Percentiles rank a stretch among this genome's conserved stretches.
These are phyloP conservation scores for Mustela lutreola DNA, from an alignment of 2,113 vertebrate genomes.

Conservation along the genomic window DNA sequence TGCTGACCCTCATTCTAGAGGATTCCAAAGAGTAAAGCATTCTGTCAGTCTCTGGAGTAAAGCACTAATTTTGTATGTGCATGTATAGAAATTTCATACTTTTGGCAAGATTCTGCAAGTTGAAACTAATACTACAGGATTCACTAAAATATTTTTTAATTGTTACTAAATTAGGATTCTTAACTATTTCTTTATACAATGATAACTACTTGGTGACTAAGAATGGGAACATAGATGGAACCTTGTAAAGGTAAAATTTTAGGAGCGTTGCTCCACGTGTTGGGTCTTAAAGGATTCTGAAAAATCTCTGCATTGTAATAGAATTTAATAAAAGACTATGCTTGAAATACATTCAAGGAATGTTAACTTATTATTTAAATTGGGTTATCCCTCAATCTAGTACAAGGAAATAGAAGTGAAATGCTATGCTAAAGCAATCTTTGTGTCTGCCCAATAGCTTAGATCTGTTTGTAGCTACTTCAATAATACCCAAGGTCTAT, in stretches of 20 bases:
- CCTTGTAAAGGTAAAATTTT: slow-evolving; percentile 47
- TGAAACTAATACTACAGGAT: not conserved
- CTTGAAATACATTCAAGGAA: slow-evolving; percentile 28
- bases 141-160: slow-evolving; percentile 25
- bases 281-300: slow-evolving; percentile 45
- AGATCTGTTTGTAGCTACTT: slow-evolving; percentile 8
- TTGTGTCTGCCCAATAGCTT: slow-evolving; percentile 1
- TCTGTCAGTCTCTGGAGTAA: slow-evolving; percentile 4
- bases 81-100: not conserved
- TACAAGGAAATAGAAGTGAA: slow-evolving; percentile 59
- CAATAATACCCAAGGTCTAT: not conserved
- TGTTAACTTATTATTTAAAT: slow-evolving; percentile 43
- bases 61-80: not conserved
- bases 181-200: not conserved
- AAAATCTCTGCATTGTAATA: slow-evolving; percentile 31
- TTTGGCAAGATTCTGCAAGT: not conserved
- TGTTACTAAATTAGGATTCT: slow-evolving; percentile 15
- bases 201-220: slow-evolving; percentile 1
- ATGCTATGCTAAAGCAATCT: not conserved
- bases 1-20: not conserved
- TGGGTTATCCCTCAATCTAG: slow-evolving; percentile 28
- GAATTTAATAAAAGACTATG: slow-evolving; percentile 36
- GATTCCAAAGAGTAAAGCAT: slow-evolving; percentile 28
- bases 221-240: not conserved
- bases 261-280: not conserved